Conservation (phyloP, 2,797 vertebrate species). For the Melanotaenia pygmaea region DNA sequence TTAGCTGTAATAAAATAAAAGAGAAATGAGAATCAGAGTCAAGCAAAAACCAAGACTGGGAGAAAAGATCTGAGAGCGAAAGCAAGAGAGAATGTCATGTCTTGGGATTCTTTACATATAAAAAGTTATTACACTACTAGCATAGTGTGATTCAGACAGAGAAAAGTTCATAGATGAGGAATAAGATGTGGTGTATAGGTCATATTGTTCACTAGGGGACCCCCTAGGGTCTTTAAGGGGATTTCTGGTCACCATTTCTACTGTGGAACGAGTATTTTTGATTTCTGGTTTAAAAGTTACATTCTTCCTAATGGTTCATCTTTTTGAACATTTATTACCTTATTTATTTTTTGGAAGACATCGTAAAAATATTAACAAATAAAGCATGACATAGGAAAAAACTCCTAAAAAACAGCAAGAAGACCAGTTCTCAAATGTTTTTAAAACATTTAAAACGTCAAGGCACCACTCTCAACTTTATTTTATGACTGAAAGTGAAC, state of each 20-base stretch:
- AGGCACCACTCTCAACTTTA: not conserved
- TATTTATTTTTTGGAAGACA: too few relatives aligned
- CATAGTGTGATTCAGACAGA: constrained; percentile 34
- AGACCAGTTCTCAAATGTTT: not conserved
- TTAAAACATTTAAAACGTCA: constrained; percentile 20
- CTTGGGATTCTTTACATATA: not conserved
- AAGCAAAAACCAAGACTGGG: not conserved
- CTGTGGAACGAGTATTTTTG: not conserved
- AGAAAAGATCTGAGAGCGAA: constrained; percentile 9
- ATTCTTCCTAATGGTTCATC: too few relatives aligned
- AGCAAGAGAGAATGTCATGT: constrained; percentile 8
- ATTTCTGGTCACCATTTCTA: constrained; percentile 21
- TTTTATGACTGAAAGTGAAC: constrained; percentile 31
- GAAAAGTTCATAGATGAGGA: not conserved
- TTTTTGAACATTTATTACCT: not conserved
- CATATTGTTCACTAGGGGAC: constrained; percentile 14
- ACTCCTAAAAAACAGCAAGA: not conserved
- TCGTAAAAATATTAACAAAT: too few relatives aligned
- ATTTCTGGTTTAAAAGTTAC: not conserved
- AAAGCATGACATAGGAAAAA: not conserved
- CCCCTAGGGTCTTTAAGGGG: constrained; percentile 31
- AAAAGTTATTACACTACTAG: constrained; percentile 2
- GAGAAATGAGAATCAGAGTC: constrained; percentile 55
- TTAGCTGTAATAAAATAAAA: constrained; percentile 7
- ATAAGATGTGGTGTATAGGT: constrained; percentile 12